Evolutionary conservation across 2,113 vertebrate genomes (phyloP), one percentile per base, ranked within the genome.

Genomic region (Phrynosoma platyrhinos): DNA sequence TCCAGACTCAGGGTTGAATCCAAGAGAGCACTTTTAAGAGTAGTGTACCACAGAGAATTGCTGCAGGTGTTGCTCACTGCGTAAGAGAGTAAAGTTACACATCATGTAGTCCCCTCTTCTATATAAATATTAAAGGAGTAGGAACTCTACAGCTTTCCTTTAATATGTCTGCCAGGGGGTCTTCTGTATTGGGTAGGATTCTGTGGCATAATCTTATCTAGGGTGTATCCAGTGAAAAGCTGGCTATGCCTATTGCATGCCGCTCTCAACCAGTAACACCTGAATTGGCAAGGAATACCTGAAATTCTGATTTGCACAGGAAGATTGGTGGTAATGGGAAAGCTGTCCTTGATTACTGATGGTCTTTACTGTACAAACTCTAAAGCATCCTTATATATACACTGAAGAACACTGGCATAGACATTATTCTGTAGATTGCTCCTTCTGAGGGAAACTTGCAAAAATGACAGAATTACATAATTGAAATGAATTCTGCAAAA

Each of bases 401-500:
- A 6, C 58, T 82, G 58, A 82, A 40, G 64, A 82, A 66, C 9
- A 42, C 10, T 42, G 32, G 12, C 5, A 25, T 76, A 64, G 13
- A 42, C 58, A 42, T 87, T 75, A 64, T 75, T 47, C 2, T 20
- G 27, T 77, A 68, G 23, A 53, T 36, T 79, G 64, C 12, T 62
- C 9, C 18, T 13, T 58, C 0, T 47, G 23, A 71, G 76, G 30
- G 2, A 55, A 25, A 47, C 0, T 1, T 25, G 0, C n/a, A 0
- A 0, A 0, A 0, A 0, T 0, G 0, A 47, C 13, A 6, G 14
- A 30, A 55, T 27, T 13, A 25, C 5, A 2, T 27, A 12, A 20
- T 62, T 53, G 53, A 86, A 86, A 40, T 25, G 7, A 76, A 1
- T 0, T 75, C 18, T 53, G 42, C 23, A 79, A 66, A 75, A 84